These are phyloP conservation scores for Trachemys scripta DNA, from an alignment of 2,113 vertebrate genomes.

Conservation along the genomic window DNA sequence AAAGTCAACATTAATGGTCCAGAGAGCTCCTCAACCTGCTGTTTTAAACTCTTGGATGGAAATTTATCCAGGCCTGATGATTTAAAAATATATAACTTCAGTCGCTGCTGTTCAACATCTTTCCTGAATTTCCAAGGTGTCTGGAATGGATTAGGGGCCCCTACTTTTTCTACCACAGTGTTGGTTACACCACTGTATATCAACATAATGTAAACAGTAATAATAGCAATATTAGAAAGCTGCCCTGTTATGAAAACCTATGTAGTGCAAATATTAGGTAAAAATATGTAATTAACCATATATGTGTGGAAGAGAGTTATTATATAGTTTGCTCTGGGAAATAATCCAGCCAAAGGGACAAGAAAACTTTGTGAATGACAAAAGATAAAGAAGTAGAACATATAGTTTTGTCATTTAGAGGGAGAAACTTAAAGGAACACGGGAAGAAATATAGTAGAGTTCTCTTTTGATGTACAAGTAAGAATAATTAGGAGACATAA, in stretches of 20 bases:
- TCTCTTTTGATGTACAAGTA: not conserved
- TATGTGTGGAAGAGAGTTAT: not conserved
- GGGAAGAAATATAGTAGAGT: not conserved
- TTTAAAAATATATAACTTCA: not conserved
- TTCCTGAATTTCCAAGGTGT: not conserved
- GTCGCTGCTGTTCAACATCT: not conserved
- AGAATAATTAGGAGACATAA: not conserved
- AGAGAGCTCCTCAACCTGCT: not conserved
- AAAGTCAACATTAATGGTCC: not conserved
- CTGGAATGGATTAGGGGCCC: not conserved
- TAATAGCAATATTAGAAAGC: not conserved
- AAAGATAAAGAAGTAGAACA: not conserved
- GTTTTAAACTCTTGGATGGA: not conserved
- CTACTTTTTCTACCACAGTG: not conserved
- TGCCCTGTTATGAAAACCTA: not conserved
- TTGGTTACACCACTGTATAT: not conserved
- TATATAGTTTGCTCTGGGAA: not conserved
- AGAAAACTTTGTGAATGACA: not conserved
- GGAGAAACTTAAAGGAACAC: not conserved
- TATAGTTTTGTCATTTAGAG: not conserved
- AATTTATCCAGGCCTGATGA: not conserved
- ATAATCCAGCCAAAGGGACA: not conserved
- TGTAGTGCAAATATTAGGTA: not conserved
- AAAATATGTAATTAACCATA: not conserved
- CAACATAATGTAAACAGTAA: not conserved